Conservation (phyloP, 2,888 invertebrate species). For the Luffia ferchaultella region DNA sequence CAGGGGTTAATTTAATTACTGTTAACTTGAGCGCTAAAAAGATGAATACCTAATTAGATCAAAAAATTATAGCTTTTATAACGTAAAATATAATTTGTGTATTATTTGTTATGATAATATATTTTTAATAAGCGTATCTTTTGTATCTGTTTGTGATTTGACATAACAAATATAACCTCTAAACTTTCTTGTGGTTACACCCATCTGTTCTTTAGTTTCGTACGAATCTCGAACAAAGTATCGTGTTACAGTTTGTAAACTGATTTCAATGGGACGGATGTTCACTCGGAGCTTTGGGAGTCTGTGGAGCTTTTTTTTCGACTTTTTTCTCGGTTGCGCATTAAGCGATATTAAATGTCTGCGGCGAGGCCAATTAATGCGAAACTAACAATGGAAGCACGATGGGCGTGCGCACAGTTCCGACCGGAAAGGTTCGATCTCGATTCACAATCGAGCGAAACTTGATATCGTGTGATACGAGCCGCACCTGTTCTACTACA, state of each 20-base stretch:
- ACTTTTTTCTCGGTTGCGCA: slow-evolving; percentile 18
- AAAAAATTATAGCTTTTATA: too few species aligned
- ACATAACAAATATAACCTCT: neutral
- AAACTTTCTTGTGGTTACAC: slow-evolving; percentile 13
- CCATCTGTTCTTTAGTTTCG: slow-evolving; percentile 49
- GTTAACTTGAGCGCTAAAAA: too few species aligned
- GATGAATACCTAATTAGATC: too few species aligned
- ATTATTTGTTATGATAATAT: too few species aligned
- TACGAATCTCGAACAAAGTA: slow-evolving; percentile 56
- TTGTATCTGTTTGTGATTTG: too few species aligned
- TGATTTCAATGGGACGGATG: slow-evolving; percentile 37
- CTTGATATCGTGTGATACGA: slow-evolving; percentile 35
- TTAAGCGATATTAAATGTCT: slow-evolving; percentile 55
- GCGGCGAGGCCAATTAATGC: slow-evolving; percentile 58
- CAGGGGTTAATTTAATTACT: too few species aligned
- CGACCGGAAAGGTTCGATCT: slow-evolving; percentile 60
- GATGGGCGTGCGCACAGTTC: slow-evolving; percentile 54
- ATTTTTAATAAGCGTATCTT: too few species aligned
- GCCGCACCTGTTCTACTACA: slow-evolving; percentile 50
- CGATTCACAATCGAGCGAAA: slow-evolving; percentile 41
- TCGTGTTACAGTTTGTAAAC: slow-evolving; percentile 44
- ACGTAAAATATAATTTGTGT: too few species aligned
- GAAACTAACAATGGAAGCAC: slow-evolving; percentile 31
- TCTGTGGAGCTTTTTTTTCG: neutral
- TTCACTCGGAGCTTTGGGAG: slow-evolving; percentile 32